Conservation (phyloP, 1,140 invertebrate species). For the Apis florea region DNA sequence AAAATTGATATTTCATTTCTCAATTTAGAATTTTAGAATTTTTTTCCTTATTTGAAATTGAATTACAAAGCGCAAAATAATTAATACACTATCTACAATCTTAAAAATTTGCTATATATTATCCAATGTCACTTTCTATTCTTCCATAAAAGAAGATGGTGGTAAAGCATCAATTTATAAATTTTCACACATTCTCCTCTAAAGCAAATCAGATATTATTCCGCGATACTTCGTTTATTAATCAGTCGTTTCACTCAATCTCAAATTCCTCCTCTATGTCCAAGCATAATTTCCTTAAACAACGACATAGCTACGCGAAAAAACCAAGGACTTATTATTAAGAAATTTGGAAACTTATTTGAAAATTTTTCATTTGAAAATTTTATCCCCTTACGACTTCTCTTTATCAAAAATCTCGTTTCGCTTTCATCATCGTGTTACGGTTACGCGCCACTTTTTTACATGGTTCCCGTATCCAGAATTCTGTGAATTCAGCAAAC, state of each 20-base stretch:
- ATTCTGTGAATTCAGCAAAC: not conserved
- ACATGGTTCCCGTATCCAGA: not conserved
- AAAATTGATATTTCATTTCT: too few relatives aligned
- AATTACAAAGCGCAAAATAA: too few relatives aligned
- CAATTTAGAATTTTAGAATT: too few relatives aligned
- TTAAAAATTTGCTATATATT: not conserved
- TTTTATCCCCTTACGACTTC: not conserved
- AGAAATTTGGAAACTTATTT: not conserved
- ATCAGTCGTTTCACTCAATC: not conserved
- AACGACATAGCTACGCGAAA: not conserved
- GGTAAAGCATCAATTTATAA: not conserved
- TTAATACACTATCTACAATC: too few relatives aligned
- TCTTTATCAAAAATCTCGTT: not conserved
- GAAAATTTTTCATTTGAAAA: not conserved
- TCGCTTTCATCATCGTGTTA: not conserved
- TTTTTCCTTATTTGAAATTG: too few relatives aligned
- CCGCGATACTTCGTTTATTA: not conserved
- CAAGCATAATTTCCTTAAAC: not conserved
- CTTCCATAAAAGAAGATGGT: not conserved
- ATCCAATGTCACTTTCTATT: not conserved
- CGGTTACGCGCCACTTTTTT: not conserved
- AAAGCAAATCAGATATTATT: not conserved
- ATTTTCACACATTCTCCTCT: not conserved
- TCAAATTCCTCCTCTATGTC: not conserved
- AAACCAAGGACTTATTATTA: constrained; percentile 8